These are phyloP conservation scores for Diloba caeruleocephala DNA, from an alignment of 2,888 invertebrate species.

Conservation along the genomic window DNA sequence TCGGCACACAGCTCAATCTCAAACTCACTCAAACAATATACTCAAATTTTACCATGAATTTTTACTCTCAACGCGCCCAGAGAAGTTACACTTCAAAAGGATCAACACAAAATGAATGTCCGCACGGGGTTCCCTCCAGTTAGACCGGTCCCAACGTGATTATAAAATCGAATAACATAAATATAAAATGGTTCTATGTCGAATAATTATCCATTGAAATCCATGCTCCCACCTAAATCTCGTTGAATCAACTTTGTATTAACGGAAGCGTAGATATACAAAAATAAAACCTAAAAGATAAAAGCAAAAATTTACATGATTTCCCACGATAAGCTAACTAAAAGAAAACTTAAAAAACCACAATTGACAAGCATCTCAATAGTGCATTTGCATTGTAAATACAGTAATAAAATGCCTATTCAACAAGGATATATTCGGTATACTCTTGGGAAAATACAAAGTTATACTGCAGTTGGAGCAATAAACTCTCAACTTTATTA, in stretches of 20 bases:
- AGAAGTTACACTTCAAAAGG: too few relatives aligned
- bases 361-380: conserved; percentile 49
- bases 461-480: conserved; percentile 15
- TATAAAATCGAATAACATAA: too few relatives aligned
- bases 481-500: conserved; percentile 46
- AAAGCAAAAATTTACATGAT: neutral
- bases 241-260: neutral
- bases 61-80: too few relatives aligned
- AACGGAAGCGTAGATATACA: conserved; percentile 8
- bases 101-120: too few relatives aligned
- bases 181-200: too few relatives aligned
- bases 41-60: too few relatives aligned
- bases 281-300: conserved; percentile 15
- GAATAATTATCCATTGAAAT: neutral
- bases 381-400: conserved; percentile 51
- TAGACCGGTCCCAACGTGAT: too few relatives aligned
- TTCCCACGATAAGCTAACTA: conserved; percentile 41
- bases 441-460: conserved; percentile 30
- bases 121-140: too few relatives aligned
- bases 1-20: too few relatives aligned
- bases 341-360: conserved; percentile 26
- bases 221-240: neutral
- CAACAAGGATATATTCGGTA: conserved; percentile 36
- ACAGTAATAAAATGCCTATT: conserved; percentile 35
- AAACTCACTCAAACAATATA: too few relatives aligned